These are phyloP conservation scores for Rhinopomastus cyanomelas DNA, from an alignment of 2,113 vertebrate genomes.

Conservation along the genomic window DNA sequence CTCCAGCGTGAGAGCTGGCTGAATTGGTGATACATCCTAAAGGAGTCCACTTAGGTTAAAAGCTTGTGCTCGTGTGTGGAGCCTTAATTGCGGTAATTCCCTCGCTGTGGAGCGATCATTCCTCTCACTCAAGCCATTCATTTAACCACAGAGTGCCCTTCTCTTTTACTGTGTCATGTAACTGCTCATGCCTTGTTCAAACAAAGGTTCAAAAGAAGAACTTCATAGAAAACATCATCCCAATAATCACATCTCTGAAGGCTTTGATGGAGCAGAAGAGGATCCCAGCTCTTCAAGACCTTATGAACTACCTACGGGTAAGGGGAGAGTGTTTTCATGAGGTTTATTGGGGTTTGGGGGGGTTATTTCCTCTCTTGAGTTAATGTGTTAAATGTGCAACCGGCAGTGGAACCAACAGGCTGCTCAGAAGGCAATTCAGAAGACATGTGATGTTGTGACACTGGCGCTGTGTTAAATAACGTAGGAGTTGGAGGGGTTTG, in stretches of 20 bases:
- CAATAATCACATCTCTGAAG: constrained; percentile 89
- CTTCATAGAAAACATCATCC: constrained; percentile 91
- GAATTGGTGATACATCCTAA: neutral
- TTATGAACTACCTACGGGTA: constrained; percentile 92
- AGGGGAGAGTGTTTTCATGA: neutral
- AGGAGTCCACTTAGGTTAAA: constrained; percentile 9
- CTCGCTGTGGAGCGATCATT: neutral
- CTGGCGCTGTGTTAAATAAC: constrained; percentile 25
- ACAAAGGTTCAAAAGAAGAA: constrained; percentile 92
- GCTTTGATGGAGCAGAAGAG: constrained; percentile 85
- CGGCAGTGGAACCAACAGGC: neutral
- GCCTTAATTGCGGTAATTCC: neutral
- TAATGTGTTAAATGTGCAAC: neutral
- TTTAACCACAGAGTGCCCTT: neutral
- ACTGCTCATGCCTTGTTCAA: constrained; percentile 3
- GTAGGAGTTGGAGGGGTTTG: constrained; percentile 38
- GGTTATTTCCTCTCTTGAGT: neutral
- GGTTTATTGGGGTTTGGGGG: neutral
- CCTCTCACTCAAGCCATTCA: neutral
- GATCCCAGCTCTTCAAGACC: constrained; percentile 86
- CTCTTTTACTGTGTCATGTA: neutral
- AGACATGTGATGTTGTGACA: constrained; percentile 31
- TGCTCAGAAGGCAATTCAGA: constrained; percentile 1
- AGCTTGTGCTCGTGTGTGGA: neutral
- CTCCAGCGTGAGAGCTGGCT: neutral